Base-by-base conservation (phyloP, 2,888 invertebrate genomes). In the Agriopis leucophaearia region DNA sequence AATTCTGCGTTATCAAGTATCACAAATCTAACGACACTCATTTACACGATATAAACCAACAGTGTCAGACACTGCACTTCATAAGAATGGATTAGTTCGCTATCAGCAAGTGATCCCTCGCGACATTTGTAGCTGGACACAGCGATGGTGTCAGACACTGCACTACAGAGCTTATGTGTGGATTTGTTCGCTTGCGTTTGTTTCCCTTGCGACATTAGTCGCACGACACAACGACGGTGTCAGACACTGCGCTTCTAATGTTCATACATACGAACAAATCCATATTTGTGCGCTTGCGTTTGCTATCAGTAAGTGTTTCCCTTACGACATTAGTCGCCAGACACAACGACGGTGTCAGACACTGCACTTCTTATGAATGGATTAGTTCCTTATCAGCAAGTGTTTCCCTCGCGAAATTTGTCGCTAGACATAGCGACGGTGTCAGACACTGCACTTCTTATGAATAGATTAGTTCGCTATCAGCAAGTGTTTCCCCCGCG, bases 41-140 rank as follows among this genome's bases (percentile, higher is more conserved):
- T n/a, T 27, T 27, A 3, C 18, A 3, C 18, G 18, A 2, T 27
- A 27, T 27, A 27, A 27, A 38, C 4, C 2, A 6, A 38, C 38
- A 1, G 42, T 42, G 10, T 42, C 42, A 42, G 12, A 42, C 12
- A 42, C 12, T 42, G 18, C 18, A 27, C 18, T 2, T 3, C 1
- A 27, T 27, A 27, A 27, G 3, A 27, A 27, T 3, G 18, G n/a
- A n/a, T n/a, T n/a, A n/a, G n/a, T n/a, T n/a, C n/a, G n/a, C n/a
- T n/a, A n/a, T 44, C n/a, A 73, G 36, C 7, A 64, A 40, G 27
- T 63, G 44, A 40, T 10, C 66, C 45, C 12, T 54, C 64, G 10
- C 7, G 47, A 58, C 47, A 44, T 18, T 47, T 61, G 27, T 56
- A 48, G 2, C 64, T 42, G 7, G 38, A 38, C 7, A 38, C 4